A percentile compares a stretch with the other conserved stretches of the same genome.
phyloP scores from a whole-genome alignment of 1,140 invertebrate genomes.

The Vanessa tameamea region DNA sequence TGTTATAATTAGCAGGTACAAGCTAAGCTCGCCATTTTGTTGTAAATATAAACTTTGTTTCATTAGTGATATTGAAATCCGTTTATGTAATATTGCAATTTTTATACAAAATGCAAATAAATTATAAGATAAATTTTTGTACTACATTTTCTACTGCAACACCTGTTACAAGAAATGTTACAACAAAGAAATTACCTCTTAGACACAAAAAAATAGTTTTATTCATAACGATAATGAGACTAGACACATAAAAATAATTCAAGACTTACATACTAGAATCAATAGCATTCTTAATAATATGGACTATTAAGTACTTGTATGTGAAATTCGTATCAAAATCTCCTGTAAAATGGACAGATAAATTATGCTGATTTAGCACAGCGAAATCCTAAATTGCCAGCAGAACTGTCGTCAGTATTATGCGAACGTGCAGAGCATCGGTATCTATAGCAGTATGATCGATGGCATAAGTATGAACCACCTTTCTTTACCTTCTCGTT shows the following conservation, averaged over 20 bases:
- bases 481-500: slow-evolving; percentile 97
- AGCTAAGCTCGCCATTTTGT: slow-evolving; percentile 65
- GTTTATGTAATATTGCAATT: slow-evolving; percentile 74
- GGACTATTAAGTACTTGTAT: slow-evolving; percentile 45
- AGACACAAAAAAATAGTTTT: background rate
- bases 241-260: background rate
- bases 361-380: slow-evolving; percentile 84
- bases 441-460: slow-evolving; percentile 95
- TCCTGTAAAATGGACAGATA: slow-evolving; percentile 30
- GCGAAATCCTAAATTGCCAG: slow-evolving; percentile 96
- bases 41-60: slow-evolving; percentile 68
- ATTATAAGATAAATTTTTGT: slow-evolving; percentile 60
- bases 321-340: slow-evolving; percentile 32
- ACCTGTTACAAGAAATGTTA: background rate
- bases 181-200: background rate
- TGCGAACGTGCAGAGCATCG: slow-evolving; percentile 95
- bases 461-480: slow-evolving; percentile 96
- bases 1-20: slow-evolving; percentile 50
- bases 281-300: slow-evolving; percentile 28
- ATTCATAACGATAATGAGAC: background rate
- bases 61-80: slow-evolving; percentile 65
- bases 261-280: slow-evolving; percentile 5
- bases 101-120: slow-evolving; percentile 79
- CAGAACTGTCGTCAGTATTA: slow-evolving; percentile 95
- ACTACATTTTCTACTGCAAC: background rate